A percentile compares a stretch with the other conserved stretches of the same genome.
phyloP scores from a whole-genome alignment of 2,888 invertebrate genomes.

The Nemotelus pantherinus region DNA sequence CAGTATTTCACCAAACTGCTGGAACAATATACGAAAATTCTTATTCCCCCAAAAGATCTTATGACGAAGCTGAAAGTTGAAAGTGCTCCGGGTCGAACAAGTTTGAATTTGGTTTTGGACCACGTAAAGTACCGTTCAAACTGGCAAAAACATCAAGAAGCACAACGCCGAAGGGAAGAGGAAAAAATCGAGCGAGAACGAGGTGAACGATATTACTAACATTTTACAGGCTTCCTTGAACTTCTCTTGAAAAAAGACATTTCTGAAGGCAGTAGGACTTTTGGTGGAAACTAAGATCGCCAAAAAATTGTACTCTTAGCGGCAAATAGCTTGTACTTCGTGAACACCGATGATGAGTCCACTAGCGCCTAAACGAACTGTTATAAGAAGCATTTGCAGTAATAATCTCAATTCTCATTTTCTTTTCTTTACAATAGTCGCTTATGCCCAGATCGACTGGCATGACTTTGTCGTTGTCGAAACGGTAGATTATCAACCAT shows the following conservation, averaged over 20 bases:
- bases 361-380: too few relatives aligned
- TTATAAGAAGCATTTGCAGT: too few relatives aligned
- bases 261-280: not conserved
- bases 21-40: slow-evolving; percentile 97
- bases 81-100: slow-evolving; percentile 69
- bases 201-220: slow-evolving; percentile 62
- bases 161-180: slow-evolving; percentile 91
- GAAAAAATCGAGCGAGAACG: slow-evolving; percentile 95
- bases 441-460: slow-evolving; percentile 99
- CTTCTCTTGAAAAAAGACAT: not conserved
- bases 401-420: not conserved
- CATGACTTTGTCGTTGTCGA: slow-evolving; percentile 99
- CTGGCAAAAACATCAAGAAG: slow-evolving; percentile 95
- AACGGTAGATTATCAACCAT: slow-evolving; percentile 98
- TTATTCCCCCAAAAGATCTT: slow-evolving; percentile 94
- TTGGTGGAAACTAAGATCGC: too few relatives aligned
- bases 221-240: not conserved
- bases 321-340: too few relatives aligned
- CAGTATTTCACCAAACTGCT: slow-evolving; percentile 97
- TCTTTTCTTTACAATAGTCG: slow-evolving; percentile 67
- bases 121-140: slow-evolving; percentile 94
- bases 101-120: slow-evolving; percentile 75
- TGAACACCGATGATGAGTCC: too few relatives aligned
- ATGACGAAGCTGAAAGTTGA: slow-evolving; percentile 82
- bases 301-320: too few relatives aligned